Evolutionary conservation across 1,140 invertebrate species (phyloP).

Genomic region (Coptotermes formosanus): DNA sequence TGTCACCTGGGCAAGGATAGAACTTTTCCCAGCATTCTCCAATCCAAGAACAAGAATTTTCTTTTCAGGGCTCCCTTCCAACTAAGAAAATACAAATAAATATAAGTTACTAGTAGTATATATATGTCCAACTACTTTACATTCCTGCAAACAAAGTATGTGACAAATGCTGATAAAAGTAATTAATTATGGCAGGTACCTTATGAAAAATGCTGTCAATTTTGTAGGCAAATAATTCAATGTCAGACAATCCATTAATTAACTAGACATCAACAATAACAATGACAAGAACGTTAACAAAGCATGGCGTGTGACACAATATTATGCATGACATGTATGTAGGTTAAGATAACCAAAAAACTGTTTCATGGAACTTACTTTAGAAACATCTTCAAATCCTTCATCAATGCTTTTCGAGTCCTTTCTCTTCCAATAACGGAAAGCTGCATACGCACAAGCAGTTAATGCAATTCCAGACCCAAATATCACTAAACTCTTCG

Average conservation of each 20-base stretch:
- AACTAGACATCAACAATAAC: too few relatives aligned
- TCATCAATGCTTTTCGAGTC: conserved; percentile 48
- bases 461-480: conserved; percentile 38
- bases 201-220: too few relatives aligned
- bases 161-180: neutral
- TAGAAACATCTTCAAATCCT: conserved; percentile 50
- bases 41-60: conserved; percentile 49
- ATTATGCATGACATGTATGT: too few relatives aligned
- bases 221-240: too few relatives aligned
- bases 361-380: conserved; percentile 41
- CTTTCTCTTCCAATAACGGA: conserved; percentile 49
- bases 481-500: conserved; percentile 30
- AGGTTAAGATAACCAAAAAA: neutral
- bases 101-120: neutral
- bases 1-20: conserved; percentile 47
- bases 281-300: too few relatives aligned
- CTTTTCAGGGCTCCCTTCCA: conserved; percentile 46
- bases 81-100: conserved; percentile 19
- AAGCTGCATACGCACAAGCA: conserved; percentile 48
- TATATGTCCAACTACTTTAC: neutral
- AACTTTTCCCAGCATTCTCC: conserved; percentile 48
- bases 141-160: neutral
- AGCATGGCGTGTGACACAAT: too few relatives aligned
- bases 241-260: too few relatives aligned
- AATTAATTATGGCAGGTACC: too few relatives aligned